Evolutionary conservation across 2,113 vertebrate genomes (phyloP).

Genomic region (Cavia porcellus): DNA sequence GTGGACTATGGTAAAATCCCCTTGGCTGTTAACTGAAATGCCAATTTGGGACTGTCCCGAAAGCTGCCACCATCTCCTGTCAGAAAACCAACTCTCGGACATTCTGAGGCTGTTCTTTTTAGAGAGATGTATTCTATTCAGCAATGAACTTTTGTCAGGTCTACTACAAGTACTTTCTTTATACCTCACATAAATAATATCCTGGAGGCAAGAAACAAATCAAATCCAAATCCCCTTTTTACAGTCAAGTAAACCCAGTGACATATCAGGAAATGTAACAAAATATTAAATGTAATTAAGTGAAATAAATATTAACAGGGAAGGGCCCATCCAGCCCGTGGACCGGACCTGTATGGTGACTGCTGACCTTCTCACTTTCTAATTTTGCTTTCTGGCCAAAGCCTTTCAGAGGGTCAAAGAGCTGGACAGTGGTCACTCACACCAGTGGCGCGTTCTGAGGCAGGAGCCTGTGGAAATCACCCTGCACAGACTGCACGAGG

Average conservation of each 20-base stretch:
- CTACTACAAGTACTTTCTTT: background rate
- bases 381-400: background rate
- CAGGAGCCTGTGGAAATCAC: background rate
- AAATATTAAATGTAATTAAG: slow-evolving; percentile 46
- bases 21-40: background rate
- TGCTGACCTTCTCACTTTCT: background rate
- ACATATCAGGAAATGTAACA: slow-evolving; percentile 49
- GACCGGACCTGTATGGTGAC: fast-evolving
- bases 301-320: background rate
- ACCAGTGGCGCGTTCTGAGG: background rate
- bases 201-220: slow-evolving; percentile 55
- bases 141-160: background rate
- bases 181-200: background rate
- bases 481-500: fast-evolving
- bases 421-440: background rate
- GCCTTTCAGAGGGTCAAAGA: too few relatives aligned
- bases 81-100: fast-evolving
- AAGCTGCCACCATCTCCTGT: background rate
- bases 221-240: background rate
- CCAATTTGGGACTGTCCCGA: background rate
- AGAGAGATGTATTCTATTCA: background rate
- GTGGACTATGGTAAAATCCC: background rate
- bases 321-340: background rate
- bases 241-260: slow-evolving; percentile 57
- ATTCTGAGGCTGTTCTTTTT: background rate